Conservation (phyloP, 2,888 invertebrate genomes). For the Pollenia amentaria region DNA sequence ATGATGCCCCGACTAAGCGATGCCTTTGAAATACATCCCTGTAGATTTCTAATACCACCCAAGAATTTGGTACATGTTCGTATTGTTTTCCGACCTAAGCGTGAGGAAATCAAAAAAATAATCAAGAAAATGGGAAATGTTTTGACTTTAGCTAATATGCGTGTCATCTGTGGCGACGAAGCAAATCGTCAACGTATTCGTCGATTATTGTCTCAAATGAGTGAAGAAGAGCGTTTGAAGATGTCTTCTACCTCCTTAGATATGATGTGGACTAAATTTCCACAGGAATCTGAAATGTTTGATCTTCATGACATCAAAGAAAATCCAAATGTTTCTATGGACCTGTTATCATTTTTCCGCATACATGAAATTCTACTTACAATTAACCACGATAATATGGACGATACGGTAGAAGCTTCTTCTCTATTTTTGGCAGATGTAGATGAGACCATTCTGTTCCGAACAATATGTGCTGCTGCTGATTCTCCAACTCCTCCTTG, state of each 20-base stretch:
- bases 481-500: constrained; percentile 78
- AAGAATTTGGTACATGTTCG: constrained; percentile 83
- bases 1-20: constrained; percentile 80
- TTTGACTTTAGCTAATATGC: constrained; percentile 85
- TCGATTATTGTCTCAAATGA: constrained; percentile 79
- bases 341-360: constrained; percentile 80
- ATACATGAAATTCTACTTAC: constrained; percentile 83
- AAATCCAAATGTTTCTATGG: constrained; percentile 79
- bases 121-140: constrained; percentile 82
- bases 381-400: constrained; percentile 80
- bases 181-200: constrained; percentile 85
- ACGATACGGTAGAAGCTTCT: constrained; percentile 81
- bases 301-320: constrained; percentile 80
- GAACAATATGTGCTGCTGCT: constrained; percentile 80
- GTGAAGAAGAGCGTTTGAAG: constrained; percentile 78
- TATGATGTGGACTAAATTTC: constrained; percentile 79
- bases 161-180: constrained; percentile 85
- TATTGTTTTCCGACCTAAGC: constrained; percentile 85
- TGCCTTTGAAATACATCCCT: constrained; percentile 84
- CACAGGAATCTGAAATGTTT: constrained; percentile 78
- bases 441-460: constrained; percentile 83
- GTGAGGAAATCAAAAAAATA: constrained; percentile 85
- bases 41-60: constrained; percentile 84
- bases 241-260: constrained; percentile 78
- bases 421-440: constrained; percentile 80